Conservation (phyloP, 1,140 invertebrate genomes). For the Bombus superbus region DNA sequence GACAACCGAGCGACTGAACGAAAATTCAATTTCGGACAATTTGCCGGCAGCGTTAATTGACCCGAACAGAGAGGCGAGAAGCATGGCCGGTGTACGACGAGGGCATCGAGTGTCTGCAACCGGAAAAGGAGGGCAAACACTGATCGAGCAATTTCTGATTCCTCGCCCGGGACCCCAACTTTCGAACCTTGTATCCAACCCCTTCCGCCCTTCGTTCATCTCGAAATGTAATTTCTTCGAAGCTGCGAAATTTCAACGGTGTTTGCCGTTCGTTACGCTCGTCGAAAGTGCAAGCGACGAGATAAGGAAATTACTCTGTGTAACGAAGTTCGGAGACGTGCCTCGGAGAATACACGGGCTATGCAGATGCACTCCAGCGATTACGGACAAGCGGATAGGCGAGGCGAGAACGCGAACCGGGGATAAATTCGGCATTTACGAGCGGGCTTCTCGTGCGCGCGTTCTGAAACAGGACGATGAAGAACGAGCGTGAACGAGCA, state of each 20-base stretch:
- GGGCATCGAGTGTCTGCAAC: slow-evolving; percentile 15
- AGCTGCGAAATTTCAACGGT: slow-evolving; percentile 11
- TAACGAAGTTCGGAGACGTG: slow-evolving; percentile 39
- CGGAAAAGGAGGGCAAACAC: slow-evolving; percentile 61
- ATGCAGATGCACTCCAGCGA: slow-evolving; percentile 3
- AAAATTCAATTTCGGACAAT: slow-evolving; percentile 66
- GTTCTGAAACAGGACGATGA: not conserved
- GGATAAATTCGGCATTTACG: slow-evolving; percentile 12
- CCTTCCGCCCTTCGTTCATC: not conserved
- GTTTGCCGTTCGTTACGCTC: slow-evolving; percentile 48
- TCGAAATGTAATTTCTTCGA: slow-evolving; percentile 54
- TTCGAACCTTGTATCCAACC: no score
- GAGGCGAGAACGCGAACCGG: not conserved
- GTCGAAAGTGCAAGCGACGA: slow-evolving; percentile 32
- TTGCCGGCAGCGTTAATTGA: slow-evolving; percentile 61
- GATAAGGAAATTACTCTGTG: slow-evolving; percentile 43
- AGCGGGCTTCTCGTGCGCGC: not conserved
- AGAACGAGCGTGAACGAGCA: not conserved
- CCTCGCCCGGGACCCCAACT: not conserved
- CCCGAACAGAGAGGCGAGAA: slow-evolving; percentile 23
- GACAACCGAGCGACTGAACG: slow-evolving; percentile 1
- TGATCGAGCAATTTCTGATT: slow-evolving; percentile 62
- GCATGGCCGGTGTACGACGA: not conserved
- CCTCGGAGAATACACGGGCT: not conserved
- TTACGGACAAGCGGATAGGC: not conserved